Percentiles rank a stretch among this genome's conserved stretches.
Conservation (phyloP, 2,113 vertebrate species). For the Nothobranchius kuhntae region DNA sequence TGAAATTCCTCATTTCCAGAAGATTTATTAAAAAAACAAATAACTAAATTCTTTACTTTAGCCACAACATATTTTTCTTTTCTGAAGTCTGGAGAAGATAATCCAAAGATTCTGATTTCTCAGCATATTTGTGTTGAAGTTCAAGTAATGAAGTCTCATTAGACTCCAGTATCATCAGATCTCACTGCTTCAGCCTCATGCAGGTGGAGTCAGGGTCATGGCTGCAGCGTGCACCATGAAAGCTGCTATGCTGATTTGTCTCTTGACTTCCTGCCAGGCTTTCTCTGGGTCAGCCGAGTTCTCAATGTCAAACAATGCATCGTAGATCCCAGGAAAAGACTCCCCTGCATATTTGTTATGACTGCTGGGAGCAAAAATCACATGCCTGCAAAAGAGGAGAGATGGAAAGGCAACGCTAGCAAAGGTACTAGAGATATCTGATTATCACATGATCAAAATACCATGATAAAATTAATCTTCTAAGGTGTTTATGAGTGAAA, state of each 20-base stretch:
- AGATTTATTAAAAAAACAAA: too few relatives aligned
- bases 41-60: too few relatives aligned
- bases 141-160: neutral
- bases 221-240: constrained; percentile 90
- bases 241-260: constrained; percentile 88
- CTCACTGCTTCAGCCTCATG: constrained; percentile 47
- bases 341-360: constrained; percentile 93
- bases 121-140: too few relatives aligned
- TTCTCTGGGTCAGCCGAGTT: constrained; percentile 69
- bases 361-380: constrained; percentile 93
- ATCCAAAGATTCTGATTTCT: neutral
- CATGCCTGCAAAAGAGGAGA: constrained; percentile 78
- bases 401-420: neutral
- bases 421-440: neutral
- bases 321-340: constrained; percentile 93
- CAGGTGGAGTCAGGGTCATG: constrained; percentile 78
- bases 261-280: constrained; percentile 89
- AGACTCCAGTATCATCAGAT: neutral
- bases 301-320: constrained; percentile 89
- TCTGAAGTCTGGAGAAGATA: too few relatives aligned
- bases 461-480: too few relatives aligned
- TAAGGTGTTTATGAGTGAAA: too few relatives aligned
- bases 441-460: too few relatives aligned
- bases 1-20: too few relatives aligned
- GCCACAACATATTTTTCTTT: too few relatives aligned